Percentiles rank a stretch among this genome's conserved stretches.
Evolutionary conservation across 2,888 invertebrate species (phyloP).

Genomic region (Tupiocoris notatus): DNA sequence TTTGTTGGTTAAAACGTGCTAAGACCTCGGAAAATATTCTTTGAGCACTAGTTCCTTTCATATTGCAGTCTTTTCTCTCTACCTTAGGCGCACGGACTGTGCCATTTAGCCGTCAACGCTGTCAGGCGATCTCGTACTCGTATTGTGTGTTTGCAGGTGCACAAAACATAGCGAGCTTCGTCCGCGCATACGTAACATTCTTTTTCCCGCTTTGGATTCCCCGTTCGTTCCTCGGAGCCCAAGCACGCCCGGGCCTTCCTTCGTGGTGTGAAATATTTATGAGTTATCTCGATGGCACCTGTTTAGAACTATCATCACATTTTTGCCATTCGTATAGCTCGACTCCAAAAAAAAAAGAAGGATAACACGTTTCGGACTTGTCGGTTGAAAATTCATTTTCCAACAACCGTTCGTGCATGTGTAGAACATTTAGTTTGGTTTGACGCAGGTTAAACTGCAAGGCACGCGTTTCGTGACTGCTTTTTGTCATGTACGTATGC

Average conservation of each 20-base stretch:
- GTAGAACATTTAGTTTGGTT: too few species aligned
- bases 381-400: too few species aligned
- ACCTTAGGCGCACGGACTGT: background rate
- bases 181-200: conserved; percentile 24
- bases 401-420: too few species aligned
- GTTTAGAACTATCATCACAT: conserved; percentile 20
- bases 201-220: background rate
- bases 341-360: too few species aligned
- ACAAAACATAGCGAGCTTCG: background rate
- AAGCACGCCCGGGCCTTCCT: background rate
- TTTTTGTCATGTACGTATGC: too few species aligned
- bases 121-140: background rate
- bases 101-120: background rate
- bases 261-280: conserved; percentile 22
- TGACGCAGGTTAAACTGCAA: too few species aligned
- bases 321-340: conserved; percentile 5
- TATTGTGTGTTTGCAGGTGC: conserved; percentile 19
- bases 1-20: too few species aligned
- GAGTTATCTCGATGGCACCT: conserved; percentile 5
- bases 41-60: too few species aligned
- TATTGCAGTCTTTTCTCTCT: background rate
- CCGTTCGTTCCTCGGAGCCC: background rate
- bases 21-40: too few species aligned
- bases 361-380: too few species aligned
- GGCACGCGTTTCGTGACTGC: too few species aligned